Conservation (phyloP, 2,113 vertebrate genomes). For the Sorex fumeus region DNA sequence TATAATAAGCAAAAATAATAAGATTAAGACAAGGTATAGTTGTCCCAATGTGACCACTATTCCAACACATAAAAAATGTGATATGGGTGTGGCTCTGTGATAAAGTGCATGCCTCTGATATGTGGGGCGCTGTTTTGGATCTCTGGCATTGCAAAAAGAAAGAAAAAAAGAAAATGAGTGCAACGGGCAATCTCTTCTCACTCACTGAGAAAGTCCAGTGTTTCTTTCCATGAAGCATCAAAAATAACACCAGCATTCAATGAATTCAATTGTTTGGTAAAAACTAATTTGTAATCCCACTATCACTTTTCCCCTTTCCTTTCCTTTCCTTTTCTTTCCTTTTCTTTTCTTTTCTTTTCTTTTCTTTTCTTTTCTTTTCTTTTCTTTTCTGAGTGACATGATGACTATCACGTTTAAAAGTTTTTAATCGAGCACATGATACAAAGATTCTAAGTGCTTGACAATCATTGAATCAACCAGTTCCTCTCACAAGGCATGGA, state of each 20-base stretch:
- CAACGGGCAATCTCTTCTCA: neutral
- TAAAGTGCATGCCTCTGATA: too few species aligned
- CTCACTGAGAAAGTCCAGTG: neutral
- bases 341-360: too few species aligned
- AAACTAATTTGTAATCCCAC: neutral
- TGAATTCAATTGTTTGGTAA: conserved; percentile 29
- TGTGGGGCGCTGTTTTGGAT: too few species aligned
- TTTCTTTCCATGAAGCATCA: conserved; percentile 4
- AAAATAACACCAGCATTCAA: neutral
- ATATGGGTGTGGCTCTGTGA: too few species aligned
- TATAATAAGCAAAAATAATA: too few species aligned
- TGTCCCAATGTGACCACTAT: neutral
- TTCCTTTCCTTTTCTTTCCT: too few species aligned
- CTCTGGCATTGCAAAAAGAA: too few species aligned
- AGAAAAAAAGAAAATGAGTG: neutral
- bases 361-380: too few species aligned
- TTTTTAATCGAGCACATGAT: too few species aligned
- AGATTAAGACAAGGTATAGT: neutral
- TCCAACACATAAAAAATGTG: neutral
- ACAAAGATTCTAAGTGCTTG: neutral
- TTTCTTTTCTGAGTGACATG: too few species aligned
- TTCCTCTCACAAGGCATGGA: neutral
- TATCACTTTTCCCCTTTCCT: too few species aligned
- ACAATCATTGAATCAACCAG: neutral
- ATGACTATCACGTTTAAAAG: too few species aligned